phyloP scores from a whole-genome alignment of 2,797 vertebrate genomes.

The Netta rufina region DNA sequence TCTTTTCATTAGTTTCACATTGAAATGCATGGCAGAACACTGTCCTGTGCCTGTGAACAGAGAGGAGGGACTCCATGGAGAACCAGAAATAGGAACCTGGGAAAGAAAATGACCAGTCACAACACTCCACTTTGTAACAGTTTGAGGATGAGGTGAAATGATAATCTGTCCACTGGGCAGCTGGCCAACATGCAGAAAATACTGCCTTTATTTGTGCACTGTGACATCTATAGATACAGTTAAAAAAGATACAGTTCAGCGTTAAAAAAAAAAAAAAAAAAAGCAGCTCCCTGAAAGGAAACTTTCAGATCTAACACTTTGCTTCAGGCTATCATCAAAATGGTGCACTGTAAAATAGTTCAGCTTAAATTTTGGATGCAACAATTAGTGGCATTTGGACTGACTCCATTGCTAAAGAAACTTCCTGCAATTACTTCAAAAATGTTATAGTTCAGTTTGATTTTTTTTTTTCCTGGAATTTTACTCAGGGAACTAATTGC shows the following conservation, averaged over 20 bases:
- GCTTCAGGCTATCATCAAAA: background rate
- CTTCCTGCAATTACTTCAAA: background rate
- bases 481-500: background rate
- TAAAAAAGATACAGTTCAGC: background rate
- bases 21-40: background rate
- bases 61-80: background rate
- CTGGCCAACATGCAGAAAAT: background rate
- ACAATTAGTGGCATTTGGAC: background rate
- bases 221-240: background rate
- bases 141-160: background rate
- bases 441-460: background rate
- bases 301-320: background rate
- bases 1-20: conserved; percentile 32
- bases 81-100: background rate
- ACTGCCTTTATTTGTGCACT: background rate
- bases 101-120: background rate
- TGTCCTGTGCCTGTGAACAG: background rate
- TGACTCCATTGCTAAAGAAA: background rate
- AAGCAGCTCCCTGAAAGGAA: background rate
- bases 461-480: background rate
- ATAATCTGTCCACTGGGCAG: background rate
- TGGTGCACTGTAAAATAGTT: background rate
- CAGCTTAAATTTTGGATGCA: background rate
- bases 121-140: background rate
- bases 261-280: no score